These are phyloP conservation scores for Pyrrhia umbra DNA, from an alignment of 2,888 invertebrate genomes.

Conservation along the genomic window DNA sequence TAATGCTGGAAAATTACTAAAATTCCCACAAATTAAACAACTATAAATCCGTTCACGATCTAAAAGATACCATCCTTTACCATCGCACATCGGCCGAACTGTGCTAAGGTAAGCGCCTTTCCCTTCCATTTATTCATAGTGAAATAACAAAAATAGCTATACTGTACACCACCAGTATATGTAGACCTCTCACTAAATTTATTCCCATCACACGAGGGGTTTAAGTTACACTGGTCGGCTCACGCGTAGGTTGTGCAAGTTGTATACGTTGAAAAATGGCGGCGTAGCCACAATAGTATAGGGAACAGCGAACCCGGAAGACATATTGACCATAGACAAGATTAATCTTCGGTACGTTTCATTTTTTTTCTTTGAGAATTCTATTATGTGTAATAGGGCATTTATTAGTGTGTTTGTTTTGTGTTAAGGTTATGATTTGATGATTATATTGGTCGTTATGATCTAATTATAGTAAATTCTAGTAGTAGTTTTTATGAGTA, in stretches of 20 bases:
- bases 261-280: conserved; percentile 87
- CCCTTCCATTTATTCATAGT: conserved; percentile 90
- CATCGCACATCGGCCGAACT: conserved; percentile 78
- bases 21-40: conserved; percentile 53
- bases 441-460: not conserved
- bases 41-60: conserved; percentile 64
- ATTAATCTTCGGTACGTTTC: conserved; percentile 80
- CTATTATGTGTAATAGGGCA: conserved; percentile 33
- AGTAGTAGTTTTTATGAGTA: too few relatives aligned
- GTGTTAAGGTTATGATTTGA: not conserved
- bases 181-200: conserved; percentile 62
- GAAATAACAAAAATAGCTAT: conserved; percentile 90
- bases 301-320: conserved; percentile 87
- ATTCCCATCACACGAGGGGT: not conserved
- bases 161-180: conserved; percentile 76
- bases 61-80: conserved; percentile 68
- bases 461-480: too few relatives aligned
- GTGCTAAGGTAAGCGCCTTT: conserved; percentile 90
- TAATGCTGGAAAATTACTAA: not conserved
- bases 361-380: conserved; percentile 47
- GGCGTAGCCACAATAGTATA: conserved; percentile 84
- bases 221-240: conserved; percentile 63
- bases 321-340: conserved; percentile 84
- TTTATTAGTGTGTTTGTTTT: conserved; percentile 21
- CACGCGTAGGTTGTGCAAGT: conserved; percentile 84